A percentile compares a stretch with the other conserved stretches of the same genome.
Conservation (phyloP, 1,140 invertebrate species). For the Armadillidium nasatum region DNA sequence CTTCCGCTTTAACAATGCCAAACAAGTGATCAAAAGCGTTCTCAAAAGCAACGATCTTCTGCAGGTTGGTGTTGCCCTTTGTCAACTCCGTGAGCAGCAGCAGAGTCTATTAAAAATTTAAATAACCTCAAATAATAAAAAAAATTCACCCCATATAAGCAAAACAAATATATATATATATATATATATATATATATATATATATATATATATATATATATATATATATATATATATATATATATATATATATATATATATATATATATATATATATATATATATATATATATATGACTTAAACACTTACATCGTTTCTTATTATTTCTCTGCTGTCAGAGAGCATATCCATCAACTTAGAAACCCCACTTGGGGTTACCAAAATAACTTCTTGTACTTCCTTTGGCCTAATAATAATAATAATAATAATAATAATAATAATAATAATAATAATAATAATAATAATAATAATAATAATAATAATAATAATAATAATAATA, state of each 20-base stretch:
- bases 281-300: conserved; percentile 25
- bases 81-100: conserved; percentile 89
- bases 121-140: conserved; percentile 29
- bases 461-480: background rate
- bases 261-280: background rate
- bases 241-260: no score
- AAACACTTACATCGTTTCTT: conserved; percentile 85
- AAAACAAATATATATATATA: conserved; percentile 17
- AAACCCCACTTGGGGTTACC: conserved; percentile 93
- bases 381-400: conserved; percentile 94
- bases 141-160: background rate
- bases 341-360: conserved; percentile 93
- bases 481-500: background rate
- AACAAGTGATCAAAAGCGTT: conserved; percentile 95
- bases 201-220: conserved; percentile 1
- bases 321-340: conserved; percentile 92
- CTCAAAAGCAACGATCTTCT: conserved; percentile 99
- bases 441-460: conserved; percentile 18
- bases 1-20: conserved; percentile 88
- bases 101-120: conserved; percentile 59
- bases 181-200: background rate
- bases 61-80: conserved; percentile 94
- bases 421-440: conserved; percentile 30
- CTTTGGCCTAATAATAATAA: conserved; percentile 58
- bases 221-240: background rate